Evolutionary conservation across 2,797 vertebrate genomes (phyloP), one percentile per base, ranked within the genome.

Genomic region (Peromyscus attwateri): DNA sequence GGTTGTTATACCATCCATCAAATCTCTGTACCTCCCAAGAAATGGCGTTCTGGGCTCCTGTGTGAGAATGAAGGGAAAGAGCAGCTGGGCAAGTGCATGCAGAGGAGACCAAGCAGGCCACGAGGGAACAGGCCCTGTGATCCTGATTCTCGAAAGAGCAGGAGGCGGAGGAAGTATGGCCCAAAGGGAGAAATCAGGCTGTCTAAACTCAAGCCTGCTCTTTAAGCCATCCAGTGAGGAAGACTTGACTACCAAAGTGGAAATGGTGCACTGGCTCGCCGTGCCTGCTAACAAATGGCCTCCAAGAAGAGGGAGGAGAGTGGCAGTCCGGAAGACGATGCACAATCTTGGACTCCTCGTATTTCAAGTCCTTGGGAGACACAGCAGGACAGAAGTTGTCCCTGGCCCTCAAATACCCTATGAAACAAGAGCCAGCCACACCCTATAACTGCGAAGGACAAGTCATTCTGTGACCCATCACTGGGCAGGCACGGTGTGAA

Each of bases 1-100:
- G 98, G 97, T 99, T 99, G 99, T 99, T 99, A 98, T 99, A 99
- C 99, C 99, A 99, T 27, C 99, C 99, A 0, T 99, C 99, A 0
- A 99, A 99, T 77, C 99, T 99, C 92, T 99, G 99, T 0, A 99
- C 98, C 98, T 99, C 99, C 99, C 99, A 99, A 2, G 97, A 97
- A 34, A 98, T 97, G 92, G 92, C 88, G 43, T 98, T 94, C 60
- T 97, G 97, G 3, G 98, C 97, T 93, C 89, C 99, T 99, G 95
- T 60, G 40, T 97, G 97, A 82, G 95, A 71, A 98, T 0, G 55
- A 49, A 62, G 55, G 9, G 40, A 73, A 93, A 46, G 70, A 46
- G 14, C 8, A 55, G 68, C 49, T 81, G 34, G 43, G 37, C 6
- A 29, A 73, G n/a, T 85, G 73, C 6, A 16, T 8, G 23, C 6